A percentile compares a stretch with the other conserved stretches of the same genome.
Conservation (phyloP, 2,113 vertebrate genomes). For the Illadopsis cleaveri region DNA sequence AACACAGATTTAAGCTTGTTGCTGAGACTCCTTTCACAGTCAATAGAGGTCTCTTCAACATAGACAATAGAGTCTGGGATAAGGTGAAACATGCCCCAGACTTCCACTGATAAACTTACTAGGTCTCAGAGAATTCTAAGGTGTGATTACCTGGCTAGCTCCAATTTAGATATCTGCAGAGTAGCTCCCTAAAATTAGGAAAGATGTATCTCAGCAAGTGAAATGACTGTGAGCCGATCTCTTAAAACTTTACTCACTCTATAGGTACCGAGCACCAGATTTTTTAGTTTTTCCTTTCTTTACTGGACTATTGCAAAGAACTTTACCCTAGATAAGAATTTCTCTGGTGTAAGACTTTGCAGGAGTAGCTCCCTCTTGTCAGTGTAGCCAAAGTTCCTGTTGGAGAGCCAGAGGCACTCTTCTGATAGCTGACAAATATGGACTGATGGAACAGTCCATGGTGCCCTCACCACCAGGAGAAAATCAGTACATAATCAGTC, state of each 20-base stretch:
- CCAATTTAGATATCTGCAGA: neutral
- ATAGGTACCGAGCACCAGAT: neutral
- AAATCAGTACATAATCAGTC: neutral
- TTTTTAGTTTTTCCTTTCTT: neutral
- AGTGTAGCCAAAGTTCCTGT: neutral
- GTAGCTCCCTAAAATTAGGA: neutral
- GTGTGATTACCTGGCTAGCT: neutral
- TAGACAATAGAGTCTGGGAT: neutral
- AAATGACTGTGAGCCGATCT: neutral
- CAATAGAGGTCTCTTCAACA: neutral
- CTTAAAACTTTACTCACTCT: neutral
- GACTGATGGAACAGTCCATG: neutral
- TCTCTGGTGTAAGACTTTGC: neutral
- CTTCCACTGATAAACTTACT: neutral
- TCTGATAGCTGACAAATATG: neutral
- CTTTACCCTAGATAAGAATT: neutral
- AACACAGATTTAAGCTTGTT: neutral
- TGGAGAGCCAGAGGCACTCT: neutral
- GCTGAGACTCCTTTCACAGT: neutral
- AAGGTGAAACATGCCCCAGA: neutral
- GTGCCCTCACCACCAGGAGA: neutral
- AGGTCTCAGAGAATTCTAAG: neutral
- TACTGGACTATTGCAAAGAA: neutral
- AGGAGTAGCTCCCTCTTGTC: neutral
- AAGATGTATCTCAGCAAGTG: neutral